Percentiles rank a stretch among this genome's conserved stretches.
phyloP scores from a whole-genome alignment of 2,888 invertebrate genomes.

The Orthonychiurus folsomi region DNA sequence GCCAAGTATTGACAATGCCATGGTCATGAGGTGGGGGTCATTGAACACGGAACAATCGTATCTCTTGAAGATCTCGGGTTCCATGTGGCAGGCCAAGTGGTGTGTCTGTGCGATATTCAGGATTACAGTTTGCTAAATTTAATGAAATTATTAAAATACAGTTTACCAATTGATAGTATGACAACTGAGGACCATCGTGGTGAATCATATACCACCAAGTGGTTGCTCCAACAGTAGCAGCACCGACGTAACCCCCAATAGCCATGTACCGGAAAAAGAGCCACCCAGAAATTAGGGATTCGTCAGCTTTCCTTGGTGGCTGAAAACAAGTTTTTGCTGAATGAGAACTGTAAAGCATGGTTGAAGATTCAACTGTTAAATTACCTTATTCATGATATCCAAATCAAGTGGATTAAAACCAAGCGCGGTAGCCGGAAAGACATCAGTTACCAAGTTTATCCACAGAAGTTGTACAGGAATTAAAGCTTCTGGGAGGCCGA shows the following conservation, averaged over 20 bases:
- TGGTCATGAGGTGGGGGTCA: conserved; percentile 99
- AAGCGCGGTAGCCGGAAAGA: conserved; percentile 97
- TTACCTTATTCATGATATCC: conserved; percentile 94
- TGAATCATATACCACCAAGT: conserved; percentile 99
- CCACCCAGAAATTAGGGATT: conserved; percentile 99
- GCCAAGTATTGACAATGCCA: conserved; percentile 98
- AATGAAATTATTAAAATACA: too few relatives aligned
- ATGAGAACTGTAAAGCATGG: background rate
- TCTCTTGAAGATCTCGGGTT: conserved; percentile 89
- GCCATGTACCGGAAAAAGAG: conserved; percentile 98
- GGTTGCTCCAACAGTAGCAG: conserved; percentile 96
- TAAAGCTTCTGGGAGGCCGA: conserved; percentile 97
- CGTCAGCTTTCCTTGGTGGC: conserved; percentile 93
- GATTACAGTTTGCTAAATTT: background rate
- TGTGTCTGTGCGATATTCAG: conserved; percentile 59
- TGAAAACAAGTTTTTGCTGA: too few relatives aligned
- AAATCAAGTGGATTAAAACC: conserved; percentile 99
- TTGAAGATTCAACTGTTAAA: background rate
- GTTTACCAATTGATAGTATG: conserved; percentile 82
- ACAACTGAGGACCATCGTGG: conserved; percentile 83
- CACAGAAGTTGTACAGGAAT: conserved; percentile 99
- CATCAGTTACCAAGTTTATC: conserved; percentile 94
- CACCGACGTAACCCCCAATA: conserved; percentile 86
- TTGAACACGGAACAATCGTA: conserved; percentile 95
- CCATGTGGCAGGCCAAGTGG: conserved; percentile 85